These are phyloP conservation scores for Neopelma chrysocephalum DNA, from an alignment of 2,797 vertebrate genomes.

Conservation along the genomic window DNA sequence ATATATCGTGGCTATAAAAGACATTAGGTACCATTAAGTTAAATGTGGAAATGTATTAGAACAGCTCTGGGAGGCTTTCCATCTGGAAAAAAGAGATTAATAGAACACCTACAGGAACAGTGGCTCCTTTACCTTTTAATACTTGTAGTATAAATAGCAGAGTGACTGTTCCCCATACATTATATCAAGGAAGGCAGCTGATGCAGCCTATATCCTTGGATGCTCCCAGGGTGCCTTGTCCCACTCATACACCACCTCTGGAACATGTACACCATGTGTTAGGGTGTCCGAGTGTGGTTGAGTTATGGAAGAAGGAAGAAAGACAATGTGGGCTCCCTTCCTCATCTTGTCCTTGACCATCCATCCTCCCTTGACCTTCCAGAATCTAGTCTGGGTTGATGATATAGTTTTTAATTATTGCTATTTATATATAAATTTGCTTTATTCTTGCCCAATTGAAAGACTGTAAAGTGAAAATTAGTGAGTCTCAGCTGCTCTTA, in stretches of 20 bases:
- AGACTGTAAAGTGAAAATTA: neutral
- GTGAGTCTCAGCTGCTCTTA: neutral
- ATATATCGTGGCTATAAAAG: neutral
- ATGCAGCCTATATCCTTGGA: neutral
- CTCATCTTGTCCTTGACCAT: neutral
- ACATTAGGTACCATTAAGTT: neutral
- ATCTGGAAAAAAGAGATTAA: neutral
- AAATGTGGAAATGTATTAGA: neutral
- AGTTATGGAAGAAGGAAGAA: neutral
- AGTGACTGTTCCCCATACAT: neutral
- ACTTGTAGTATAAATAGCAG: neutral
- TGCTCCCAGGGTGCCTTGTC: neutral
- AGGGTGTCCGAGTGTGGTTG: neutral
- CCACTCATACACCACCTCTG: neutral
- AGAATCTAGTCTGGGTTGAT: neutral
- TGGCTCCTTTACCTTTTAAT: neutral
- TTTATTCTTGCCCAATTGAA: neutral
- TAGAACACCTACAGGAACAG: neutral
- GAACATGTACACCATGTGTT: rapidly evolving
- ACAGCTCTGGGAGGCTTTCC: neutral
- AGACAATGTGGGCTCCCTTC: neutral
- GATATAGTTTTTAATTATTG: neutral
- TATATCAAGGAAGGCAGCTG: neutral
- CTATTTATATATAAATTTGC: neutral
- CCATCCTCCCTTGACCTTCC: neutral